Percentiles rank a stretch among this genome's conserved stretches.
Evolutionary conservation across 2,797 vertebrate genomes (phyloP).

Genomic region (Malacoraja senta): DNA sequence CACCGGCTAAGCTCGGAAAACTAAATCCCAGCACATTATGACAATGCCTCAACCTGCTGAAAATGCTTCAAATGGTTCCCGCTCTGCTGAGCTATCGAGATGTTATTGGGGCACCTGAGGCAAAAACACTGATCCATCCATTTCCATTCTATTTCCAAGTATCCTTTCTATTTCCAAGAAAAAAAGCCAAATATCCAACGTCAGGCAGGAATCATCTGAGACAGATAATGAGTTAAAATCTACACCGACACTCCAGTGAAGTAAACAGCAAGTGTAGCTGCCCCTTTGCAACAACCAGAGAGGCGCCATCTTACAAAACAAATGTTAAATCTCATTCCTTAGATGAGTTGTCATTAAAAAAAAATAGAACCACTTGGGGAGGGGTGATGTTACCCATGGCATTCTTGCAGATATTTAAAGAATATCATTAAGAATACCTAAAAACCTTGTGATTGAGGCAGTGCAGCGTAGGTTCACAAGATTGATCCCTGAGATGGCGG

Average conservation of each 20-base stretch:
- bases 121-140: neutral
- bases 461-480: too few relatives aligned
- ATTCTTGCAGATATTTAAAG: neutral
- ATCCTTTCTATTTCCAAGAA: neutral
- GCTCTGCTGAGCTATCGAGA: neutral
- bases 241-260: neutral
- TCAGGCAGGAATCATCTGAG: neutral
- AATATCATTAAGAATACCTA: too few relatives aligned
- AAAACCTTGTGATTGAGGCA: too few relatives aligned
- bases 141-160: neutral
- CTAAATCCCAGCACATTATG: neutral
- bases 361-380: too few relatives aligned
- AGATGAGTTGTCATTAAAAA: neutral
- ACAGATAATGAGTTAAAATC: neutral
- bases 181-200: neutral
- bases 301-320: neutral
- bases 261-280: too few relatives aligned
- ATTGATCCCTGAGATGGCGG: too few relatives aligned
- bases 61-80: neutral
- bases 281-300: too few relatives aligned
- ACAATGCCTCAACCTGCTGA: neutral
- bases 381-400: neutral
- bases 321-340: neutral
- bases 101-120: neutral
- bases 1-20: neutral